Evolutionary conservation across 2,888 invertebrate species (phyloP), one percentile per base, ranked within the genome.

Genomic region (Amphipyra berbera): DNA sequence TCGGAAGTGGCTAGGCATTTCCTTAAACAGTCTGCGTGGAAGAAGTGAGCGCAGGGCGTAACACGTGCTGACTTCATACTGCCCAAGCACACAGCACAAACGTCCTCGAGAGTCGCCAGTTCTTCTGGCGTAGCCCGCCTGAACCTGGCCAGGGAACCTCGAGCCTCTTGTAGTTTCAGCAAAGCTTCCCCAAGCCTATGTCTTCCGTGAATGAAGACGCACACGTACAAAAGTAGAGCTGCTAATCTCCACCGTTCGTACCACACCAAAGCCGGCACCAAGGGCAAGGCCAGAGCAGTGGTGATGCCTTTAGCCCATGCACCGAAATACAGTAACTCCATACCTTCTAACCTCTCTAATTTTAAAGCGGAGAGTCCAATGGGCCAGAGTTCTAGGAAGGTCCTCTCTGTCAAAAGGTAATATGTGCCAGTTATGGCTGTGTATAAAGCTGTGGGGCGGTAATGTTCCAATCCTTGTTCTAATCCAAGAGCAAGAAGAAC

Each of bases 1-100:
- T 96, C 95, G 5, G 96, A 96, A 12, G 95, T 93, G 71, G 96
- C 97, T n/a, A 97, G 93, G 82, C 97, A 97, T 73, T 96, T 95
- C 64, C 97, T 91, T 21, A 97, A 91, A 83, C 97, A 97, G 84
- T 96, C 96, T 0, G 97, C 97, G 84, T 97, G 97, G 89, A 97
- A 97, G 85, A 97, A 95, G 85, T 97, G 97, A 52, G 97, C 97
- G 83, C 97, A 97, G 0, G 97, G 97, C 0, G 97, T 97, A 9
- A 97, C 96, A 41, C 97, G 94, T 0, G 97, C 97, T 7, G 96
- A 95, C 54, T 92, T 92, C 97, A 97, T 97, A 1, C 92, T 85
- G 68, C 96, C 96, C 40, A 97, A 93, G 81, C 97, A 97, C 4
- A 97, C 97, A 0, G 97, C 97, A 85, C 97, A 97, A 0, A 97